Evolutionary conservation across 2,113 vertebrate species (phyloP).

Genomic region (Centropus unirufus): DNA sequence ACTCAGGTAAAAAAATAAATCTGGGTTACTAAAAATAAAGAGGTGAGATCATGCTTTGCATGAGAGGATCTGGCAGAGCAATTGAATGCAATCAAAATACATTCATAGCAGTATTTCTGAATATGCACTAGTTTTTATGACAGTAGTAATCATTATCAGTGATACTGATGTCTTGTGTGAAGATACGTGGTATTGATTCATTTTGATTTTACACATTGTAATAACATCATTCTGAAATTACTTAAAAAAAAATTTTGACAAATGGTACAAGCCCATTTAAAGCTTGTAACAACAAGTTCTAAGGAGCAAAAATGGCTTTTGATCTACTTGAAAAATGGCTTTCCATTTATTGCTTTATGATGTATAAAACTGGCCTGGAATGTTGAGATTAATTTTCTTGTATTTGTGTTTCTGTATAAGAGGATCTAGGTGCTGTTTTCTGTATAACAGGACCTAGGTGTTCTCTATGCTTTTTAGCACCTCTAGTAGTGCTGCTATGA

Average conservation of each 20-base stretch:
- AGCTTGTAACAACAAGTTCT: not conserved
- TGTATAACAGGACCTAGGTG: not conserved
- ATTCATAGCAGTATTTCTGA: not conserved
- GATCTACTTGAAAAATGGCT: not conserved
- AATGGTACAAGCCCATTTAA: not conserved
- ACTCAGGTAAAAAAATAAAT: not conserved
- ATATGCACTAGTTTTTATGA: not conserved
- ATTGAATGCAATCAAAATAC: not conserved
- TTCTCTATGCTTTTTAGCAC: not conserved
- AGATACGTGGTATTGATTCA: not conserved
- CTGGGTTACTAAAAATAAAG: not conserved
- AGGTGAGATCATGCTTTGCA: not conserved
- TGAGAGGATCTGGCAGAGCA: not conserved
- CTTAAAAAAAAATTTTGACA: not conserved
- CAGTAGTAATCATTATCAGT: not conserved
- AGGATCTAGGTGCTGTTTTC: not conserved
- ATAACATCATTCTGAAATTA: not conserved
- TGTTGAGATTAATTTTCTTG: not conserved
- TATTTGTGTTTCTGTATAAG: not conserved
- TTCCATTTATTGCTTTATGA: not conserved
- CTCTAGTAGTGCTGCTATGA: not conserved
- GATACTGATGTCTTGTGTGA: not conserved
- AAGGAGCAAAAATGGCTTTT: not conserved
- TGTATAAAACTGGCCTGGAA: slow-evolving; percentile 20
- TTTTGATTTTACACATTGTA: not conserved